phyloP scores from a whole-genome alignment of 2,113 vertebrate genomes.

The Micromys minutus region DNA sequence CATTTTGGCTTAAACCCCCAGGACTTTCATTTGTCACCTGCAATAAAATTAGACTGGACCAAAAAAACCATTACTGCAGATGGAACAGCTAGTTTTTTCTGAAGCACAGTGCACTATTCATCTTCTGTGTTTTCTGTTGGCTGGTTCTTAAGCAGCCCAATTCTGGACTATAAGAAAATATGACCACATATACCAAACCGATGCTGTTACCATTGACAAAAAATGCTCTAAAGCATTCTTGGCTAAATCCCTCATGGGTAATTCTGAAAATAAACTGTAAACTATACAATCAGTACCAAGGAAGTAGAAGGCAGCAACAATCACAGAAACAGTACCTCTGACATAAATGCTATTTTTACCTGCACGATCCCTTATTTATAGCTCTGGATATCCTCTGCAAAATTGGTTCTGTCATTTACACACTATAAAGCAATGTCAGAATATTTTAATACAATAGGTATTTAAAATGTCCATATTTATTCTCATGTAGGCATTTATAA shows the following conservation, averaged over 20 bases:
- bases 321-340: neutral
- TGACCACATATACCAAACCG: constrained; percentile 42
- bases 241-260: neutral
- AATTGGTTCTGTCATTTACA: constrained; percentile 50
- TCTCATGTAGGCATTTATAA: neutral
- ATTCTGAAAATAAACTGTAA: constrained; percentile 3
- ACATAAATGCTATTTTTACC: neutral
- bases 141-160: neutral
- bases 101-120: neutral
- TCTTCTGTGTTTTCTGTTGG: neutral
- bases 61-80: neutral
- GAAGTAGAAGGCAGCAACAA: neutral
- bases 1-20: neutral
- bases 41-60: neutral
- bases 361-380: constrained; percentile 5
- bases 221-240: neutral
- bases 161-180: constrained; percentile 40
- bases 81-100: neutral
- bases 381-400: neutral
- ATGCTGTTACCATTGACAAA: constrained; percentile 27
- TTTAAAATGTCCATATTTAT: neutral
- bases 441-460: neutral
- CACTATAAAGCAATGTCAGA: neutral
- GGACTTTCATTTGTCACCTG: neutral
- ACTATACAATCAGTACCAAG: neutral